These are phyloP conservation scores for Sebastes elongatus DNA, from an alignment of 2,797 vertebrate species.

Conservation along the genomic window DNA sequence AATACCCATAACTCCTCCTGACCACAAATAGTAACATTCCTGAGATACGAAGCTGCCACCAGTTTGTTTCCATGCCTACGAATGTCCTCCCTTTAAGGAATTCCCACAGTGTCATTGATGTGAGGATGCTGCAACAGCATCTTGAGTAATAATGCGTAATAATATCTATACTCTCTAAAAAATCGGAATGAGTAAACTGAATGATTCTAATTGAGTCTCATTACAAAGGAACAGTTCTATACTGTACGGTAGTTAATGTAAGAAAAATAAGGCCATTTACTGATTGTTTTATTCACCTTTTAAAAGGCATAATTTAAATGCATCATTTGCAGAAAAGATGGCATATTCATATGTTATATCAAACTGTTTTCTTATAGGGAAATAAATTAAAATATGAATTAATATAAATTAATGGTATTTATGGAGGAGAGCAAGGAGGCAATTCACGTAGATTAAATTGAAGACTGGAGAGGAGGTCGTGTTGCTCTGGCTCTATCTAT, in stretches of 20 bases:
- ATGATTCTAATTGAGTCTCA: not conserved
- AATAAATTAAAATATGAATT: not conserved
- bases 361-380: not conserved
- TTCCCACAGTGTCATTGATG: conserved; percentile 7
- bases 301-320: not conserved
- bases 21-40: conserved; percentile 40
- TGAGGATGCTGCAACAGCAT: not conserved
- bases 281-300: not conserved
- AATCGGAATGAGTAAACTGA: not conserved
- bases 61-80: conserved; percentile 45
- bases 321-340: not conserved
- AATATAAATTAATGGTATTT: not conserved
- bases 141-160: not conserved
- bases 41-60: not conserved
- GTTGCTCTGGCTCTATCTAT: too few relatives aligned
- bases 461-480: not conserved
- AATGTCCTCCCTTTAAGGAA: conserved; percentile 10
- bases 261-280: not conserved
- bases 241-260: not conserved
- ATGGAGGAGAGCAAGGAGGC: not conserved
- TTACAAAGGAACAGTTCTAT: not conserved
- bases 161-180: not conserved
- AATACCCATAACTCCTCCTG: conserved; percentile 28
- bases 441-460: not conserved
- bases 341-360: not conserved